Conservation (phyloP, 2,888 invertebrate species). For the Suillia variegata region DNA sequence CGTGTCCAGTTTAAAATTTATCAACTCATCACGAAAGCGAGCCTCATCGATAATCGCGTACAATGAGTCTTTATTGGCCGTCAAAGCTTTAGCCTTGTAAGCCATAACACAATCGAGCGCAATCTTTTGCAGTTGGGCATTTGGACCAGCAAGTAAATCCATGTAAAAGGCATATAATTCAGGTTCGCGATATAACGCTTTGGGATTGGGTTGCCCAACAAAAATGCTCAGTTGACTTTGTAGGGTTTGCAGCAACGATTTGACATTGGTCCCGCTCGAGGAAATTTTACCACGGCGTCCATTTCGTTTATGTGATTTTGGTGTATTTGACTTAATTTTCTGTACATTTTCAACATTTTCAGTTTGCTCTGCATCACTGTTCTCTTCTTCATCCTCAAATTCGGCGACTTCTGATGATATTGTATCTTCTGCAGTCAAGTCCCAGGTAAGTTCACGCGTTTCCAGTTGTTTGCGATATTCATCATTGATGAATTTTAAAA, state of each 20-base stretch:
- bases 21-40: slow-evolving; percentile 84
- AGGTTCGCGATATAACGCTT: slow-evolving; percentile 75
- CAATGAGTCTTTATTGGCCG: slow-evolving; percentile 81
- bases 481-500: slow-evolving; percentile 73
- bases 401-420: slow-evolving; percentile 28
- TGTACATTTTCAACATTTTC: slow-evolving; percentile 38
- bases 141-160: slow-evolving; percentile 80
- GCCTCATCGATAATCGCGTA: slow-evolving; percentile 83
- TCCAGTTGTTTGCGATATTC: slow-evolving; percentile 69
- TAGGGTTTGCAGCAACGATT: slow-evolving; percentile 60
- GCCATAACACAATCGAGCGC: slow-evolving; percentile 86
- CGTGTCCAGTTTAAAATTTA: slow-evolving; percentile 77
- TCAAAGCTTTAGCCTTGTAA: slow-evolving; percentile 80
- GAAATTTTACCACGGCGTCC: slow-evolving; percentile 18
- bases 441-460: slow-evolving; percentile 65
- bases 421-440: slow-evolving; percentile 62
- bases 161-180: slow-evolving; percentile 77
- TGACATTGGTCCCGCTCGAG: slow-evolving; percentile 41
- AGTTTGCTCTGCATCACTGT: slow-evolving; percentile 41
- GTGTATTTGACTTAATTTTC: not conserved
- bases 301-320: slow-evolving; percentile 20
- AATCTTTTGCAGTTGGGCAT: slow-evolving; percentile 79
- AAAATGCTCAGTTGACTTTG: slow-evolving; percentile 76
- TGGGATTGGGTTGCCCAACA: slow-evolving; percentile 80
- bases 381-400: slow-evolving; percentile 44